phyloP scores from a whole-genome alignment of 2,797 vertebrate genomes.

The Danionella dracula region DNA sequence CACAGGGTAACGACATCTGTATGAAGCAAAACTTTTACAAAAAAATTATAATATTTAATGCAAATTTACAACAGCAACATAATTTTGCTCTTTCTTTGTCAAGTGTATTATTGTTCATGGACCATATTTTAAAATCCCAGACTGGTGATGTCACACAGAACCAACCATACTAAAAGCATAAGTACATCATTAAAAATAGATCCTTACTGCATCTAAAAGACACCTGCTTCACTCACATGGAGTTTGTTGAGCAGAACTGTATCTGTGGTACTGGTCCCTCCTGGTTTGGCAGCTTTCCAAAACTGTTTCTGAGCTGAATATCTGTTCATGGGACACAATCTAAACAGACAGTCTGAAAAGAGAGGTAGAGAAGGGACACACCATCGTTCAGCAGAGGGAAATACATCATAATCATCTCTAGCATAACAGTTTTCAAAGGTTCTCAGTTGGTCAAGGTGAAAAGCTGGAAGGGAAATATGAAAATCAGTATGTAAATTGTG shows the following conservation, averaged over 20 bases:
- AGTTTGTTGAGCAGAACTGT: constrained; percentile 93
- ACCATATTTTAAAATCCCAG: too few relatives aligned
- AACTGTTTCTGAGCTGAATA: constrained; percentile 99
- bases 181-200: too few relatives aligned
- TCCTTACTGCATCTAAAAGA: too few relatives aligned
- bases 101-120: too few relatives aligned
- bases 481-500: constrained; percentile 32
- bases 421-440: neutral
- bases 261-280: constrained; percentile 89
- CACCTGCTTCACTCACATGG: constrained; percentile 74
- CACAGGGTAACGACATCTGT: too few relatives aligned
- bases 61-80: too few relatives aligned
- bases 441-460: too few relatives aligned
- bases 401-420: neutral
- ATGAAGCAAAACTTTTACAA: too few relatives aligned
- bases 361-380: neutral
- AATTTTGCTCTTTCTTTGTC: too few relatives aligned
- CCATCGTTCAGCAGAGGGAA: neutral
- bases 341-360: constrained; percentile 89
- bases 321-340: constrained; percentile 96
- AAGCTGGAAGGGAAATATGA: constrained; percentile 4
- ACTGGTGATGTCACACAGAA: too few relatives aligned
- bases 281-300: constrained; percentile 98
- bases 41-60: too few relatives aligned
- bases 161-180: too few relatives aligned